Percentiles rank a stretch among this genome's conserved stretches.
These are phyloP conservation scores for Hydropotes inermis DNA, from an alignment of 2,113 vertebrate genomes.

Conservation along the genomic window DNA sequence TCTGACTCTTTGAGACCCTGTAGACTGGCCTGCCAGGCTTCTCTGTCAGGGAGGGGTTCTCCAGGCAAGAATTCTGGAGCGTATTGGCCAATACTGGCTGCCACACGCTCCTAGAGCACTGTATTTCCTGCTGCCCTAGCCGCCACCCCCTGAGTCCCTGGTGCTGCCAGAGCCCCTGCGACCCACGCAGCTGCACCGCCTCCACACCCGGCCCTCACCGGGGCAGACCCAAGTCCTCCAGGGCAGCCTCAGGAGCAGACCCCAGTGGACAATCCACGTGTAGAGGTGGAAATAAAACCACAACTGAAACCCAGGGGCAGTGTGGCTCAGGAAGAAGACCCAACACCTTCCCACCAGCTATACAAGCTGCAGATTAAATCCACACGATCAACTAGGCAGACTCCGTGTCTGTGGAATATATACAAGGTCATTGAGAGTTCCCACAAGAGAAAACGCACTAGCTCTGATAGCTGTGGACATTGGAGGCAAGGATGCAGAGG, in stretches of 20 bases:
- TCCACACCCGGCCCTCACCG: not conserved
- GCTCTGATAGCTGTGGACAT: not conserved
- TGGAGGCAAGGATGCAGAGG: not conserved
- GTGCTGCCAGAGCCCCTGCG: not conserved
- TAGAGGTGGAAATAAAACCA: not conserved
- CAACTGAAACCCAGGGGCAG: not conserved
- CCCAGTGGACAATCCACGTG: not conserved
- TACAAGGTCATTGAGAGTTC: not conserved
- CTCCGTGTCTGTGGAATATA: not conserved
- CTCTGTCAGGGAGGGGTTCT: not conserved
- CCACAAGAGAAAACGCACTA: not conserved
- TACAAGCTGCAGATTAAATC: not conserved
- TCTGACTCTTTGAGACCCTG: not conserved
- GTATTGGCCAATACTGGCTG: not conserved
- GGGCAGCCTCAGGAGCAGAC: not conserved
- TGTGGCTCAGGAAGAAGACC: not conserved
- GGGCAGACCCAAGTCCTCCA: not conserved
- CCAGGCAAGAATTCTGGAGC: not conserved
- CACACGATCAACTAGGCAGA: not conserved
- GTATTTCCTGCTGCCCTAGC: not conserved
- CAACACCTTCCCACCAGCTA: not conserved
- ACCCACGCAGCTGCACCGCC: not conserved
- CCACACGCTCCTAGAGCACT: not conserved
- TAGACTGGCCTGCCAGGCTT: not conserved
- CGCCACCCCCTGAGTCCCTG: not conserved